phyloP scores from a whole-genome alignment of 2,888 invertebrate genomes.

The Lochmaea crataegi region DNA sequence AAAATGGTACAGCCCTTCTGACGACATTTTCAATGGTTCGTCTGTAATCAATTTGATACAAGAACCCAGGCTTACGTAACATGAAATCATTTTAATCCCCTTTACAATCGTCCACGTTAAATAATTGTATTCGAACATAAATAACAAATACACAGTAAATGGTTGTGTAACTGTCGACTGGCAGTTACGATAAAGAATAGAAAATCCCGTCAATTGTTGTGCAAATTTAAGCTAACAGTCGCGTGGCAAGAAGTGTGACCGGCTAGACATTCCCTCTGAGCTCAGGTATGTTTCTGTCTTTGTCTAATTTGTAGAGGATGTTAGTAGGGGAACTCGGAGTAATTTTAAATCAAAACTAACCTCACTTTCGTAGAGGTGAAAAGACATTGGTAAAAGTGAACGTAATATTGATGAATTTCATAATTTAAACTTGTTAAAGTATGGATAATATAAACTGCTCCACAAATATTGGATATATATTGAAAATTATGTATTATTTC shows the following conservation, averaged over 20 bases:
- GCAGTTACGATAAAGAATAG: conserved; percentile 62
- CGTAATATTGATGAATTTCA: too few species aligned
- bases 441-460: too few species aligned
- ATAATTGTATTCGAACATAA: background rate
- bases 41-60: conserved; percentile 45
- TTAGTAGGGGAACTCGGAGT: conserved; percentile 9
- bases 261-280: conserved; percentile 63
- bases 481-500: too few species aligned
- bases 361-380: too few species aligned
- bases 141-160: background rate
- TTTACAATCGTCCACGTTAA: conserved; percentile 27
- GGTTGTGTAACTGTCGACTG: conserved; percentile 47
- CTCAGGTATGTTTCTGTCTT: conserved; percentile 54
- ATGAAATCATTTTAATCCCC: conserved; percentile 39
- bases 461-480: too few species aligned
- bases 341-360: background rate
- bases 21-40: conserved; percentile 31
- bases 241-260: conserved; percentile 64
- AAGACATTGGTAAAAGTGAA: too few species aligned
- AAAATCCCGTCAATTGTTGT: conserved; percentile 63
- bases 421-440: too few species aligned
- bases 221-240: conserved; percentile 62
- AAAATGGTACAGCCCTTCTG: conserved; percentile 17
- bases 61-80: conserved; percentile 40
- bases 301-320: conserved; percentile 15